phyloP scores from a whole-genome alignment of 1,140 invertebrate species.

The Lordiphosa clarofinis region DNA sequence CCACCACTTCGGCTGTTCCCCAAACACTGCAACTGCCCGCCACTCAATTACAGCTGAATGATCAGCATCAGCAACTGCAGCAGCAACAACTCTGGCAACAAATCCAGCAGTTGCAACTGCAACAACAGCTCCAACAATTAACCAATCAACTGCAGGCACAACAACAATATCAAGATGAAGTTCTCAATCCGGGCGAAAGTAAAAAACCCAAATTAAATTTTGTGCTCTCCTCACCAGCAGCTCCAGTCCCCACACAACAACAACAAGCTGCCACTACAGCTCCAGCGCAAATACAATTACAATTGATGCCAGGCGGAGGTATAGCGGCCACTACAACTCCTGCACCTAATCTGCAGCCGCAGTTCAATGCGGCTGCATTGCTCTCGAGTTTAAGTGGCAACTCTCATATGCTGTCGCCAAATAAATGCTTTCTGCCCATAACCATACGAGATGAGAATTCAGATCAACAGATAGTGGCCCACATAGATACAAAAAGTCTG shows the following conservation, averaged over 20 bases:
- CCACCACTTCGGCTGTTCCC: slow-evolving; percentile 10
- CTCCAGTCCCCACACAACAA: slow-evolving; percentile 2
- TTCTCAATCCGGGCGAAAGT: slow-evolving; percentile 34
- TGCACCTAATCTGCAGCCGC: slow-evolving; percentile 13
- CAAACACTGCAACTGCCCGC: slow-evolving; percentile 27
- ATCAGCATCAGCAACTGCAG: slow-evolving; percentile 26
- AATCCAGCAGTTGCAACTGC: slow-evolving; percentile 53
- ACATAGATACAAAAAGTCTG: slow-evolving; percentile 78
- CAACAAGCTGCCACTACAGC: slow-evolving; percentile 9
- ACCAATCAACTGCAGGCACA: slow-evolving; percentile 50
- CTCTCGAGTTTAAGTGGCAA: slow-evolving; percentile 40
- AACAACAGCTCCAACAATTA: slow-evolving; percentile 60
- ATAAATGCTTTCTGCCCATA: slow-evolving; percentile 75
- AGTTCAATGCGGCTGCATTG: slow-evolving; percentile 57
- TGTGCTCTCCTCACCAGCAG: slow-evolving; percentile 54
- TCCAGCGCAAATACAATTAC: slow-evolving; percentile 76
- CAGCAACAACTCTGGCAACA: slow-evolving; percentile 46
- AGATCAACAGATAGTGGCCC: slow-evolving; percentile 77
- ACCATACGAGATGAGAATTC: slow-evolving; percentile 77
- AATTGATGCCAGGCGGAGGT: slow-evolving; percentile 52
- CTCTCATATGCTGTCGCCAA: slow-evolving; percentile 63
- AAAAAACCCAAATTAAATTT: slow-evolving; percentile 80
- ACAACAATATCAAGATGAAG: slow-evolving; percentile 27
- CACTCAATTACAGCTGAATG: slow-evolving; percentile 45
- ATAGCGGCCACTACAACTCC: slow-evolving; percentile 7